A percentile compares a stretch with the other conserved stretches of the same genome.
Conservation (phyloP, 1,140 invertebrate genomes). For the Tetramorium parvispinum region DNA sequence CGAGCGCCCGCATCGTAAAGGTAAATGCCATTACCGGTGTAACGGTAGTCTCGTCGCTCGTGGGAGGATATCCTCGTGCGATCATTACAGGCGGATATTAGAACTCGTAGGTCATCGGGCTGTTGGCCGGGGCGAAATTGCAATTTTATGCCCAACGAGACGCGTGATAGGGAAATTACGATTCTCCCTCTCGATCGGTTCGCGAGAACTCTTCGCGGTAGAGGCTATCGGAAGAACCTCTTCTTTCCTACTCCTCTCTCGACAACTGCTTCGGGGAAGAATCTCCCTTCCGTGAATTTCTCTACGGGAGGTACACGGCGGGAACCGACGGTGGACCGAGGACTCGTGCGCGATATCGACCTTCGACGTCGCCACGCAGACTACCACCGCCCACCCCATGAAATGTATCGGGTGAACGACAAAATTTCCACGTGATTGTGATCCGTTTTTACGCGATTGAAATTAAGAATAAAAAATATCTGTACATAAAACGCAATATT, state of each 20-base stretch:
- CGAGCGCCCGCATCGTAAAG: constrained; percentile 34
- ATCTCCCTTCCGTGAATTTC: background rate
- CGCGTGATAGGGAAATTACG: constrained; percentile 52
- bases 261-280: background rate
- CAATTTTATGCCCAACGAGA: constrained; percentile 61
- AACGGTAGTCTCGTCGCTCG: constrained; percentile 19
- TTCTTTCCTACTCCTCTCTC: constrained; percentile 54
- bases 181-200: background rate
- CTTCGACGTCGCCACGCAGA: constrained; percentile 72
- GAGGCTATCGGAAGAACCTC: constrained; percentile 28
- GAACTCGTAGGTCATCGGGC: constrained; percentile 48
- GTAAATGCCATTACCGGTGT: constrained; percentile 34
- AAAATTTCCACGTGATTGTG: background rate
- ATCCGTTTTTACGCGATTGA: background rate
- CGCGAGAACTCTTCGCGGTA: background rate
- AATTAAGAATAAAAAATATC: background rate
- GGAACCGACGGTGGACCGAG: constrained; percentile 43
- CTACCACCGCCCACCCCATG: constrained; percentile 66
- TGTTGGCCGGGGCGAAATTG: constrained; percentile 32
- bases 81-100: constrained; percentile 62
- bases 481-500: background rate
- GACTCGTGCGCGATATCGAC: constrained; percentile 72
- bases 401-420: constrained; percentile 31
- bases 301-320: constrained; percentile 1
- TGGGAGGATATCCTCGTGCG: constrained; percentile 32